Base-by-base conservation (phyloP, 2,113 vertebrate genomes). In the Stigmatopora nigra region DNA sequence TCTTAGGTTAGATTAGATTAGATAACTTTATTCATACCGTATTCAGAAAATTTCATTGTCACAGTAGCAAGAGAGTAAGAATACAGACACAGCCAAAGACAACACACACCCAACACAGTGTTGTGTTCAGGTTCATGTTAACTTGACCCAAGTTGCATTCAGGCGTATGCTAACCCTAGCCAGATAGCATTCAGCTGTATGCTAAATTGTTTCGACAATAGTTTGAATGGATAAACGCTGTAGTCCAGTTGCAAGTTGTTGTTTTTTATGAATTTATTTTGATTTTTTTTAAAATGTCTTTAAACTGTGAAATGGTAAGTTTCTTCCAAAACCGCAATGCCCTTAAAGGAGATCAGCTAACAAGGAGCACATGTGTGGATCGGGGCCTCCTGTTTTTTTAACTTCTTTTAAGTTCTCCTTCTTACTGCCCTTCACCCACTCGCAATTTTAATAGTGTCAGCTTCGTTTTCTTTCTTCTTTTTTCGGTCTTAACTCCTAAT, bases 261-360 rank as follows among this genome's bases (percentile, higher is more conserved):
- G 53, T 25, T 64, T 86, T 63, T 65, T 72, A 63, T 75, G 25
- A 31, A 31, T 31, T 31, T 31, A 31, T 41, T 41, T 41, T 41
- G 3, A 6, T 41, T 41, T 41, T 41, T 10, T 41, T 41, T 10
- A 41, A 78, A 84, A 76, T 75, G 68, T 78, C 77, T 44, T 83
- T 53, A 77, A 82, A 87, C 89, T 89, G 88, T 90, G 87, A 89
- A 90, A 86, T 83, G 69, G 76, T 78, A 79, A 85, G 78, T 79
- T 75, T 71, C 65, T 79, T 82, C 80, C 75, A 78, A 78, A 72
- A 84, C 82, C 82, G 67, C 76, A 78, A 52, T 70, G 79, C 81
- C 69, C 74, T 67, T 82, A 78, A 79, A 72, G 80, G 78, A 73
- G 74, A 66, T 77, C 65, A 45, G 6, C 84, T 90, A 89, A 90